Percentiles rank a stretch among this genome's conserved stretches.
These are phyloP conservation scores for Noctilio leporinus DNA, from an alignment of 2,113 vertebrate species.

Conservation along the genomic window DNA sequence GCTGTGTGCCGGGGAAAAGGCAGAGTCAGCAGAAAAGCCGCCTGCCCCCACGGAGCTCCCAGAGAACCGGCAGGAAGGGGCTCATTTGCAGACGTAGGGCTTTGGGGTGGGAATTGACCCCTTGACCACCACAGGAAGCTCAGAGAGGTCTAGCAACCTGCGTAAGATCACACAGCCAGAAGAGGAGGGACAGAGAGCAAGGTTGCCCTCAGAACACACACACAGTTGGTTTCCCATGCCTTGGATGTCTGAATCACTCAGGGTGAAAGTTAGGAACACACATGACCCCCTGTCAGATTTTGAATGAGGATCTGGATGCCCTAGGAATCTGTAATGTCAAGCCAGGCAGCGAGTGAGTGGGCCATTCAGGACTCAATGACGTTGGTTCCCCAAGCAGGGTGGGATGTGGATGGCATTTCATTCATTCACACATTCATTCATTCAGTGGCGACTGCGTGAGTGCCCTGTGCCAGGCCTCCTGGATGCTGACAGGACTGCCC, in stretches of 20 bases:
- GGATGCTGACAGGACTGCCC: background rate
- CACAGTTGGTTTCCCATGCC: accelerated
- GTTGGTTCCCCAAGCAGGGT: accelerated
- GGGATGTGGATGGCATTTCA: background rate
- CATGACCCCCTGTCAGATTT: background rate
- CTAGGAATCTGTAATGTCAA: accelerated
- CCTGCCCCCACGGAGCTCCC: background rate
- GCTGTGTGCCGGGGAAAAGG: background rate
- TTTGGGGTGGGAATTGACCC: background rate
- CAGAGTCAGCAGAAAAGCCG: background rate
- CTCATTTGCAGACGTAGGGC: background rate
- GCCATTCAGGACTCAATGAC: background rate
- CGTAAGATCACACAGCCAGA: background rate
- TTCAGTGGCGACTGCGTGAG: background rate
- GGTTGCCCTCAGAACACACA: too few relatives aligned
- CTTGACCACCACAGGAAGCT: background rate
- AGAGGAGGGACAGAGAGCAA: background rate
- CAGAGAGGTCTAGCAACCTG: background rate
- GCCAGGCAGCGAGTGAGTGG: too few relatives aligned
- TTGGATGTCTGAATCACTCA: accelerated
- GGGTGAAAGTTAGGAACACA: background rate
- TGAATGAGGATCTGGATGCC: background rate
- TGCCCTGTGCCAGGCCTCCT: background rate
- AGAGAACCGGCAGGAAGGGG: background rate
- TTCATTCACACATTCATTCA: background rate